Percentiles rank a stretch among this genome's conserved stretches.
phyloP scores from a whole-genome alignment of 2,797 vertebrate species.

The Amblyopsis hoosieri region DNA sequence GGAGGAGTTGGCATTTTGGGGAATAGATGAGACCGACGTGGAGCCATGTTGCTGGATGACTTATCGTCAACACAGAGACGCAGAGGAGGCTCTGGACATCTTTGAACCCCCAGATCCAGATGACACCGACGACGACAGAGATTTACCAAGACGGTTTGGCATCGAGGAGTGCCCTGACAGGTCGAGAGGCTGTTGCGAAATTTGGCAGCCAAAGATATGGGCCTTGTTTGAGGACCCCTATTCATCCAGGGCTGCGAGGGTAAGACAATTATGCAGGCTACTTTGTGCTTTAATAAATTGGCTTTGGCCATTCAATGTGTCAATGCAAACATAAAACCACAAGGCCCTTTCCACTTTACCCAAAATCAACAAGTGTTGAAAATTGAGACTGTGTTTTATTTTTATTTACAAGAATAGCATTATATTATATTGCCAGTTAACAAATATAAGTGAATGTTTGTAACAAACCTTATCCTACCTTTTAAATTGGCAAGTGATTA shows the following conservation, averaged over 20 bases:
- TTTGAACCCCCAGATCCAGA: conserved; percentile 92
- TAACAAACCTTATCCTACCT: too few species aligned
- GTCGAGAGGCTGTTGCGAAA: conserved; percentile 81
- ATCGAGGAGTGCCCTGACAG: conserved; percentile 86
- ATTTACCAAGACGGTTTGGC: conserved; percentile 79
- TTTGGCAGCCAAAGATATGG: conserved; percentile 92
- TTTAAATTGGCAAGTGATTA: too few species aligned
- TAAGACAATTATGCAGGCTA: conserved; percentile 71
- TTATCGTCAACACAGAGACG: conserved; percentile 95
- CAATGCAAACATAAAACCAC: background rate
- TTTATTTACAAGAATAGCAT: too few species aligned
- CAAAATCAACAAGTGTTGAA: conserved; percentile 43
- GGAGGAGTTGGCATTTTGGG: conserved; percentile 97
- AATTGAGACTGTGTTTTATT: background rate
- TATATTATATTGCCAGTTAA: too few species aligned
- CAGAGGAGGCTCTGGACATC: conserved; percentile 95
- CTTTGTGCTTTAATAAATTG: too few species aligned
- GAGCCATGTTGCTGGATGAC: conserved; percentile 99
- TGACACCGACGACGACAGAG: conserved; percentile 79
- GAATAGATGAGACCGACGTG: conserved; percentile 97
- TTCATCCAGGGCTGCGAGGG: conserved; percentile 92
- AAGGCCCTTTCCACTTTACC: background rate
- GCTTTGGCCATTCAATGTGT: background rate
- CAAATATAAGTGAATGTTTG: too few species aligned
- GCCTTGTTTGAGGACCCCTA: conserved; percentile 98